These are phyloP conservation scores for Andrena bucephala DNA, from an alignment of 2,888 invertebrate species.

Conservation along the genomic window DNA sequence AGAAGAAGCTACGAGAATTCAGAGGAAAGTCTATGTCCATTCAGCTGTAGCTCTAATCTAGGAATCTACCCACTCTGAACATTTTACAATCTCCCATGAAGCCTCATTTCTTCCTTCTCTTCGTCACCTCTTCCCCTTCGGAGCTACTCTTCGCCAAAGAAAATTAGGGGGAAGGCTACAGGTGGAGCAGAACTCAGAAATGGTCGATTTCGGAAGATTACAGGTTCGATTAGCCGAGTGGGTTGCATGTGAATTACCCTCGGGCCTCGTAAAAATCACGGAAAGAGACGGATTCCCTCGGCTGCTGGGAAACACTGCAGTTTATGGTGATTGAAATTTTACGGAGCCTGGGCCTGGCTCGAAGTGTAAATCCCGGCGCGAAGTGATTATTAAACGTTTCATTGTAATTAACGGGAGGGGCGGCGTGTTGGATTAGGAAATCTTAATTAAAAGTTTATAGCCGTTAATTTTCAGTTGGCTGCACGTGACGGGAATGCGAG, in stretches of 20 bases:
- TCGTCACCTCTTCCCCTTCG: neutral
- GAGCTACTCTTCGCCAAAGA: conserved; percentile 7
- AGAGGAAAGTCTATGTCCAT: too few species aligned
- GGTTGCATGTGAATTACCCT: conserved; percentile 38
- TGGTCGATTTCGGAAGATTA: conserved; percentile 22
- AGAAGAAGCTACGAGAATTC: neutral
- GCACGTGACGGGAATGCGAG: conserved; percentile 70
- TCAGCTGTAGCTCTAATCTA: neutral
- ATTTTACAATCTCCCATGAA: conserved; percentile 9
- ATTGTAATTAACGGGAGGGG: conserved; percentile 68
- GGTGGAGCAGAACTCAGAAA: conserved; percentile 27
- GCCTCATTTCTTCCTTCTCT: neutral
- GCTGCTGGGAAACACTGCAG: conserved; percentile 44
- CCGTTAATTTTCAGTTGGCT: conserved; percentile 74
- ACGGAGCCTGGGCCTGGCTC: conserved; percentile 63
- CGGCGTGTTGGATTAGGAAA: conserved; percentile 70
- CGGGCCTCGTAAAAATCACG: conserved; percentile 40
- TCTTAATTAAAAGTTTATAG: conserved; percentile 80
- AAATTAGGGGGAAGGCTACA: conserved; percentile 28
- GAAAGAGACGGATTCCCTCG: conserved; percentile 32
- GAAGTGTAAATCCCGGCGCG: conserved; percentile 60
- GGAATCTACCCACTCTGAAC: too few species aligned
- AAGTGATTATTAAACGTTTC: conserved; percentile 72
- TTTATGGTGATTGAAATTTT: conserved; percentile 81
- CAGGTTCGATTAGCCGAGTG: conserved; percentile 40